Conservation (phyloP, 1,140 invertebrate species). For the Holotrichia oblita region DNA sequence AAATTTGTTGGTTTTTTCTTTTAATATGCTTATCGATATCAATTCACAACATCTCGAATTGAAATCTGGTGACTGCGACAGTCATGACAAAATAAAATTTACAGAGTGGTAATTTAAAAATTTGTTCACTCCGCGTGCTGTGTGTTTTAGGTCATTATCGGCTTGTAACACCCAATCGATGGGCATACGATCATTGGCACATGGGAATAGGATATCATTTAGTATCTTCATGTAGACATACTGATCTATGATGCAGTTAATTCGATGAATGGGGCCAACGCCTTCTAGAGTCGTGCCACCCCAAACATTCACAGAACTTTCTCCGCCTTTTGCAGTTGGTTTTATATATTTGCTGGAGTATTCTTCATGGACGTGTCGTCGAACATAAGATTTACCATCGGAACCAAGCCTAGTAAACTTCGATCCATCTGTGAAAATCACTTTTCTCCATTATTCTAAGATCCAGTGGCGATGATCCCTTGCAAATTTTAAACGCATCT, state of each 20-base stretch:
- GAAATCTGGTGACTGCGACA: neutral
- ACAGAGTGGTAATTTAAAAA: neutral
- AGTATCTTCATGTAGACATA: neutral
- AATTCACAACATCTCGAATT: neutral
- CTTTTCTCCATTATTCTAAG: neutral
- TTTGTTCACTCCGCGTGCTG: no score
- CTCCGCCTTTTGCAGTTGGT: constrained; percentile 1
- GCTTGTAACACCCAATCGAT: neutral
- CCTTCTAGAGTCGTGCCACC: neutral
- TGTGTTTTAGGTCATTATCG: neutral
- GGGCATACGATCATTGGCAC: neutral
- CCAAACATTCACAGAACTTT: constrained; percentile 4
- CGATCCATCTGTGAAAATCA: neutral
- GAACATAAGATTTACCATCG: constrained; percentile 1
- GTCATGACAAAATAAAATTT: no score
- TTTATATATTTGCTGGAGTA: constrained; percentile 5
- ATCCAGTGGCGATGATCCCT: neutral
- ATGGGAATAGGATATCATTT: neutral
- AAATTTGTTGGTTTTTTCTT: constrained; percentile 8
- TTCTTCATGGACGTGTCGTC: neutral
- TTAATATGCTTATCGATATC: neutral
- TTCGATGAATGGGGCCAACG: neutral
- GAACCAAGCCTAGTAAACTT: neutral
- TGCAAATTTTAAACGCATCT: neutral
- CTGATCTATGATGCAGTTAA: neutral